These are phyloP conservation scores for Pseudomyrmex pallidus DNA, from an alignment of 1,140 invertebrate genomes.

Conservation along the genomic window DNA sequence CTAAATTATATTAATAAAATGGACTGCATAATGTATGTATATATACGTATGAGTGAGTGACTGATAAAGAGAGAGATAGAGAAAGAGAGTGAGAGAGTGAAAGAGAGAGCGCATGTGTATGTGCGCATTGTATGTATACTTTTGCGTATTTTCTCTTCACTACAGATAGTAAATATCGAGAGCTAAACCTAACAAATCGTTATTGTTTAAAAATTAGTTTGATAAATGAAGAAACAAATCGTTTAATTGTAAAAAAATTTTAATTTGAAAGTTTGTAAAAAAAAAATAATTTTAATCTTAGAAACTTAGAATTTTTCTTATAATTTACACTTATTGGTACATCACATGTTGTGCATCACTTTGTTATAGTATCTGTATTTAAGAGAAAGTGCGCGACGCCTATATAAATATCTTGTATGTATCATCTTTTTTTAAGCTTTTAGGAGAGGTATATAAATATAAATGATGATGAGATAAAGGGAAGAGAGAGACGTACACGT, in stretches of 20 bases:
- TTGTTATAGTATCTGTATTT: background rate
- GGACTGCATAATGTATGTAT: slow-evolving; percentile 17
- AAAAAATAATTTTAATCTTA: slow-evolving; percentile 23
- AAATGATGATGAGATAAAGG: too few relatives aligned
- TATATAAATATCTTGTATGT: background rate
- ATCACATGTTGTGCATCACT: background rate
- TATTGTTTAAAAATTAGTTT: background rate
- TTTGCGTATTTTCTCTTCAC: slow-evolving; percentile 23
- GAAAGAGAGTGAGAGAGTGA: background rate
- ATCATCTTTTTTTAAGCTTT: slow-evolving; percentile 36
- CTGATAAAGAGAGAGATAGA: too few relatives aligned
- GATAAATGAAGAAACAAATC: background rate
- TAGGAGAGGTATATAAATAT: slow-evolving; percentile 23
- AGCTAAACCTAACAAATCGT: background rate
- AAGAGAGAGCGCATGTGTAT: slow-evolving; percentile 1
- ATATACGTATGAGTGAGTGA: background rate
- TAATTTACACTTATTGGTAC: background rate
- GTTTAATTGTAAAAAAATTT: background rate
- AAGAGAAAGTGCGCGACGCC: slow-evolving; percentile 31
- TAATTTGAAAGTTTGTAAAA: background rate
- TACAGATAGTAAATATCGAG: background rate
- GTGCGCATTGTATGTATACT: slow-evolving; percentile 23
- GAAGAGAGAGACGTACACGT: too few relatives aligned
- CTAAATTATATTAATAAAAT: slow-evolving; percentile 52
- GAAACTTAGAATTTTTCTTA: background rate